Evolutionary conservation across 2,113 vertebrate genomes (phyloP).

Genomic region (Lagopus leucura): DNA sequence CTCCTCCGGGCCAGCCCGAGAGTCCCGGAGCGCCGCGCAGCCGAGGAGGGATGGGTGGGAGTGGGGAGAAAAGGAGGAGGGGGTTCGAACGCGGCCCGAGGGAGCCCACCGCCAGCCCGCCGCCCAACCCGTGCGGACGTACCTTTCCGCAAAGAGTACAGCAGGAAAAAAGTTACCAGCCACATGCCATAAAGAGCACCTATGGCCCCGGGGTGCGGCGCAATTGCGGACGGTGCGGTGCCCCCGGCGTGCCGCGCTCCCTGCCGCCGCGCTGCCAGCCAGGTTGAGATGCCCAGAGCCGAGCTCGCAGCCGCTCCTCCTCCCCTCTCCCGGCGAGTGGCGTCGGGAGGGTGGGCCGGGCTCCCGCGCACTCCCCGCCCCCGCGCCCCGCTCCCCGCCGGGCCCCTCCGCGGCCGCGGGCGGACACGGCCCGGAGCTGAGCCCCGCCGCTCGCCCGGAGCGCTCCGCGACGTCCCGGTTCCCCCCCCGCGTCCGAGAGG

Average conservation of each 20-base stretch:
- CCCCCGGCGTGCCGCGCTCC: conserved; percentile 87
- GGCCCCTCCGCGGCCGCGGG: background rate
- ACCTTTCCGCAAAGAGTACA: conserved; percentile 97
- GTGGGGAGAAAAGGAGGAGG: too few relatives aligned
- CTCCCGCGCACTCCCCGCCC: conserved; percentile 65
- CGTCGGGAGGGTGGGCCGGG: conserved; percentile 71
- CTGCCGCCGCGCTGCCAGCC: conserved; percentile 65
- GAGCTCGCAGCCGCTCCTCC: conserved; percentile 76
- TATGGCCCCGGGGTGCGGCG: conserved; percentile 90
- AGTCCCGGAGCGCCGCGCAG: background rate
- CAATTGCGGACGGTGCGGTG: conserved; percentile 89
- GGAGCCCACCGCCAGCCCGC: background rate
- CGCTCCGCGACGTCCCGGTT: too few relatives aligned
- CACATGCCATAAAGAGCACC: conserved; percentile 99
- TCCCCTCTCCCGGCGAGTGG: conserved; percentile 68
- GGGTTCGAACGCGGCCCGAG: too few relatives aligned
- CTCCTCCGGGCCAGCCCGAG: too few relatives aligned
- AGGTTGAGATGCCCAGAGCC: conserved; percentile 71
- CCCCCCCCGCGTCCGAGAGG: background rate
- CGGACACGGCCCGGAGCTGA: too few relatives aligned
- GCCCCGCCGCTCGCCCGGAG: too few relatives aligned
- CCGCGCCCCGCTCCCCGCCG: background rate
- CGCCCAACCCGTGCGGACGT: conserved; percentile 48
- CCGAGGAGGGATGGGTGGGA: too few relatives aligned
- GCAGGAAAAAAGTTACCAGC: conserved; percentile 99